Base-by-base conservation (phyloP, 2,888 invertebrate species). In the Euzetes globulus region DNA sequence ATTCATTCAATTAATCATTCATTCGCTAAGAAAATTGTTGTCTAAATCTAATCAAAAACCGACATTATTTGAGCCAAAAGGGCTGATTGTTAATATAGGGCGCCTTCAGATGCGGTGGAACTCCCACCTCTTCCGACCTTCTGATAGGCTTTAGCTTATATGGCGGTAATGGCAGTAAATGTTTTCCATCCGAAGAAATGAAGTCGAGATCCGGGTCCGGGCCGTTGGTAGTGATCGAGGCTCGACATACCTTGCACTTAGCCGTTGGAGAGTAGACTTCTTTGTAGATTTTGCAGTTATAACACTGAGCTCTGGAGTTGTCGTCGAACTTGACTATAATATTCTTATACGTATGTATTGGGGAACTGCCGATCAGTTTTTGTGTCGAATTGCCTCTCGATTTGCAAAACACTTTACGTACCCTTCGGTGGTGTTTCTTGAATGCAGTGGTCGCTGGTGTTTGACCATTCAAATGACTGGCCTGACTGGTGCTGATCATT, bases 201-300 rank as follows among this genome's bases (percentile, higher is more conserved):
- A 9, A 37, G 11, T 25, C 52, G 25, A 52, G 1, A 15, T 72
- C 41, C 19, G 50, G 19, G 41, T 50, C 55, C 15, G 22, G 3
- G 19, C 13, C 27, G 25, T 45, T 55, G 47, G 71, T 52, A 47
- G 55, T 55, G 55, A 52, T 55, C 15, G 71, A 74, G 1, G 58
- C 27, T 1, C 74, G 29, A 25, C 74, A 74, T 7, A 45, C 45
- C 41, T 74, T 74, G 50, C 74, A 74, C 22, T 50, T 52, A 22
- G 74, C 74, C 3, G 11, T 52, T 4, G 74, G 74, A 0, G 60
- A 63, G 37, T 74, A 74, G 55, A 74, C 74, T 25, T 74, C 74
- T n/a, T 74, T 74, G 37, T 74, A 74, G 29, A 74, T 74, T n/a
- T 71, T 71, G 33, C 74, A 74, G 25, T 74, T 74, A 65, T 74